Base-by-base conservation (phyloP, 2,888 invertebrate genomes). In the Cheilosia variabilis region DNA sequence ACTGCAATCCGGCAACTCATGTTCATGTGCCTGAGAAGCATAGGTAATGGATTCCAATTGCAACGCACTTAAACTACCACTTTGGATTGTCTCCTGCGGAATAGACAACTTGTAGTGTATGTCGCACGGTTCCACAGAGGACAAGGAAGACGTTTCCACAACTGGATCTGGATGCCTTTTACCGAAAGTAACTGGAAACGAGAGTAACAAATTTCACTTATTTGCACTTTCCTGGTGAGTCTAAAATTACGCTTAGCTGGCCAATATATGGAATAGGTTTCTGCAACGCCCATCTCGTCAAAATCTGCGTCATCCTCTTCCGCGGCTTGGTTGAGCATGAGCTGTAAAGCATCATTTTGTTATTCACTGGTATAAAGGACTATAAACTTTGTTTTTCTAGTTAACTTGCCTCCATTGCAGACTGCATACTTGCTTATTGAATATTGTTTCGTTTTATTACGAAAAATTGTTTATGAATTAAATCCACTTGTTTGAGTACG, bases 221-320 rank as follows among this genome's bases (percentile, higher is more conserved):
- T 66, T 19, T 10, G 17, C 4, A 73, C 13, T 43, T 60, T 24
- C 94, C 93, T 93, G 31, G 9, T 2, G 31, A 9, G 9, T 31
- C 0, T 31, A 9, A 31, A 31, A 9, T 31, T 9, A 97, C 97
- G 93, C 94, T 99, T 99, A 0, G 97, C 94, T 1, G 99, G 99
- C 97, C 98, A 98, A 91, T 99, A 99, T 90, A 99, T 98, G 6
- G 98, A 96, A 91, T 99, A 99, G 0, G 99, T 99, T 92, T 99
- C 99, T 0, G 99, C 98, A 19, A 99, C 98, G 15, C 98, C 98
- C 94, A 99, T 96, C 90, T 98, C 98, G 90, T 99, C 98, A 88
- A 98, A 98, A 87, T 98, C 98, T 0, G 96, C 97, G 89, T 96
- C 96, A 87, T 96, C 96, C 88, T 96, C 97, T 78, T 95, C 95